Base-by-base conservation (phyloP, 2,113 vertebrate species). In the Ictalurus punctatus region DNA sequence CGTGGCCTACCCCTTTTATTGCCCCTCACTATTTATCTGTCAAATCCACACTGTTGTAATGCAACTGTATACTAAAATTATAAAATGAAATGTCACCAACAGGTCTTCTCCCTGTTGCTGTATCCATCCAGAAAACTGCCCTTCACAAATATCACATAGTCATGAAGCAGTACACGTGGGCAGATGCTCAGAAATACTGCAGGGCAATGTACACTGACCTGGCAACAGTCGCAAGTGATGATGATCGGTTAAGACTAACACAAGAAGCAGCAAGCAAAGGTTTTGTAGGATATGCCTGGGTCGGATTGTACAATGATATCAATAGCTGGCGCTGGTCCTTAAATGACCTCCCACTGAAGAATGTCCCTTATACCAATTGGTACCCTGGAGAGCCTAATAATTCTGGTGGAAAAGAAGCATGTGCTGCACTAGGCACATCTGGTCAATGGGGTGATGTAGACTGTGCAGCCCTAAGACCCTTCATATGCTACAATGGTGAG, bases 241-340 rank as follows among this genome's bases (percentile, higher is more conserved):
- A 27, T 37, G 85, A 91, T 30, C 48, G 13, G 63, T 14, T 16
- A 7, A 25, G 4, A 17, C 9, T 91, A 2, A 27, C 23, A 3
- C 44, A 83, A 13, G 67, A 37, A 25, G 34, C 37, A 23, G 2
- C 5, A 25, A 73, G 14, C 0, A 76, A 82, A 56, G 8, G 3
- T 6, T n/a, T 83, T 2, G 4, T 8, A 12, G 2, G 1, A 52
- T 0, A 1, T 27, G 44, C 27, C 5, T 92, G 89, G 91, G 48
- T 88, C 0, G 89, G 91, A 67, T 63, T 90, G 61, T 89, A 87
- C 61, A 16, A 76, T 0, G 69, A 59, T 19, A 6, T 40, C 4
- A 23, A 65, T 6, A 78, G 71, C 65, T 92, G 91, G 90, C 78
- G 17, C 21, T 91, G 90, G 90, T 89, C 90, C 13, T 48, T 65